Percentiles rank a stretch among this genome's conserved stretches.
These are phyloP conservation scores for Aspidiotus destructor DNA, from an alignment of 2,888 invertebrate species.

Conservation along the genomic window DNA sequence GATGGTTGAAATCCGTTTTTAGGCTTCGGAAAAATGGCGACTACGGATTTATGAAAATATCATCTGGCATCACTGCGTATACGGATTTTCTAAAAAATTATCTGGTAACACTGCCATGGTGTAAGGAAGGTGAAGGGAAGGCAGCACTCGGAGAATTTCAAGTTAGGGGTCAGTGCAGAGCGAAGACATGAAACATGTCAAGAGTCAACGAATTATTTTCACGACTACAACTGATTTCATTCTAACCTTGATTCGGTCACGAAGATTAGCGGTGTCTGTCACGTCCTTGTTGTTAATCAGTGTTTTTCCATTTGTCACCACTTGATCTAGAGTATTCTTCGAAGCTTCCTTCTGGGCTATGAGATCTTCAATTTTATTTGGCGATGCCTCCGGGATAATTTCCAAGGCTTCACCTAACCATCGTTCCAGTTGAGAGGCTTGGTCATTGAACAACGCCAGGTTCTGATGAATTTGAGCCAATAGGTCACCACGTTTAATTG, in stretches of 20 bases:
- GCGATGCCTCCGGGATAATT: constrained; percentile 56
- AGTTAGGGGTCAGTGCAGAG: too few relatives aligned
- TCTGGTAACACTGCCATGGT: too few relatives aligned
- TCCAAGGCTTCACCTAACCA: constrained; percentile 63
- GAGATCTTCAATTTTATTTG: constrained; percentile 46
- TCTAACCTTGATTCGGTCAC: constrained; percentile 67
- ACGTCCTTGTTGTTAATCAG: constrained; percentile 76
- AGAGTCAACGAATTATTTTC: background rate
- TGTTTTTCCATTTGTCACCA: constrained; percentile 68
- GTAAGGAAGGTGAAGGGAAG: too few relatives aligned
- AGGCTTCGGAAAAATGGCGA: too few relatives aligned
- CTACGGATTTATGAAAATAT: too few relatives aligned
- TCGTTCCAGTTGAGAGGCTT: constrained; percentile 58
- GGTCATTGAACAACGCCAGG: constrained; percentile 57
- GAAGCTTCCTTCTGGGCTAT: constrained; percentile 51
- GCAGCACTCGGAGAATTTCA: too few relatives aligned
- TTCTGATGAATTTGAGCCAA: constrained; percentile 66
- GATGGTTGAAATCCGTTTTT: too few relatives aligned
- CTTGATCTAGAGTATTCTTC: constrained; percentile 58
- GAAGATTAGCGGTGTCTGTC: constrained; percentile 70
- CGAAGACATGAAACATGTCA: too few relatives aligned
- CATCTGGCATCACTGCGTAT: too few relatives aligned
- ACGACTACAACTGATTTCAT: constrained; percentile 7
- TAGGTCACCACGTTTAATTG: constrained; percentile 66
- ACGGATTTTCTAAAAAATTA: too few relatives aligned